These are phyloP conservation scores for Eupithecia subfuscata DNA, from an alignment of 2,888 invertebrate species.

Conservation along the genomic window DNA sequence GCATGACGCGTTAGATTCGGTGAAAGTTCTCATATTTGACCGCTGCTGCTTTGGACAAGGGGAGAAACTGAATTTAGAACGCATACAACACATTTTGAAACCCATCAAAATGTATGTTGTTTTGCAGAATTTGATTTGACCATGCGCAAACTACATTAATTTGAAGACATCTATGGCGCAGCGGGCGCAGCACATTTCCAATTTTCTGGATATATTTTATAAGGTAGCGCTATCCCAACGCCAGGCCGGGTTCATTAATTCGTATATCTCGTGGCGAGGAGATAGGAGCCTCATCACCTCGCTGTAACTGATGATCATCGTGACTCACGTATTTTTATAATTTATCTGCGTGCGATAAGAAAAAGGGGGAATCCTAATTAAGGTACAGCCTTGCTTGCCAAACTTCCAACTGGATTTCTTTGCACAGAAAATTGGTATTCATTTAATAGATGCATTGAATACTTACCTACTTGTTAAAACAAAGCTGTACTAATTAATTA, in stretches of 20 bases:
- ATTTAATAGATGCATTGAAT: too few relatives aligned
- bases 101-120: too few relatives aligned
- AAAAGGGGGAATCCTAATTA: neutral
- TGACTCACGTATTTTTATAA: conserved; percentile 18
- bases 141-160: neutral
- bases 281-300: conserved; percentile 35
- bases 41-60: neutral
- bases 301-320: conserved; percentile 57
- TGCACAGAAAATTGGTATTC: neutral
- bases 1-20: neutral
- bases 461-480: neutral
- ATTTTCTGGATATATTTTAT: neutral
- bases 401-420: neutral
- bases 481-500: neutral
- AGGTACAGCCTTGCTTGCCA: neutral
- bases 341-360: neutral
- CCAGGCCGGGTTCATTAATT: conserved; percentile 23
- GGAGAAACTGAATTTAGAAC: neutral
- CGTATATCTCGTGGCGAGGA: conserved; percentile 21
- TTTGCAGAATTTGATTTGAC: neutral
- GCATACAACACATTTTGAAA: too few relatives aligned
- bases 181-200: neutral
- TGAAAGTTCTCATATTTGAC: conserved; percentile 4
- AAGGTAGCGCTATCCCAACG: neutral
- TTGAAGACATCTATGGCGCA: neutral